Evolutionary conservation across 2,113 vertebrate genomes (phyloP).

Genomic region (Silurus asotus): DNA sequence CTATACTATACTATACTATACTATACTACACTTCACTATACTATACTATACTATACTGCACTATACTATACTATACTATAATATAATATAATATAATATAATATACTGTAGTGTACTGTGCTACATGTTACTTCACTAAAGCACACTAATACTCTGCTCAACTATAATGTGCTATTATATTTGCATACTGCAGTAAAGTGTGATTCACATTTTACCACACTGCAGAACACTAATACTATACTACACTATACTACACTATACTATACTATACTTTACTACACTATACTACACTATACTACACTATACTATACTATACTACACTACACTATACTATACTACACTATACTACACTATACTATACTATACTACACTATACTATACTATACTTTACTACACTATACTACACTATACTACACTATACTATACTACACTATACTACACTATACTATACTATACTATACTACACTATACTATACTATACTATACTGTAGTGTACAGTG

Average conservation of each 20-base stretch:
- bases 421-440: background rate
- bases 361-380: background rate
- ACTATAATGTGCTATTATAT: too few relatives aligned
- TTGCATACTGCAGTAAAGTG: too few relatives aligned
- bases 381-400: background rate
- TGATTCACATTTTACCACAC: too few relatives aligned
- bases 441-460: background rate
- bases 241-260: background rate
- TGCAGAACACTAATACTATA: background rate
- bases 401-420: background rate
- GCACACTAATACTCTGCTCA: too few relatives aligned
- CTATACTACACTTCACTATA: background rate
- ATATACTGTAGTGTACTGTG: background rate
- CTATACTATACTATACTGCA: background rate
- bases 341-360: background rate
- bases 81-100: too few relatives aligned
- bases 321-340: background rate
- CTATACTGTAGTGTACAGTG: background rate
- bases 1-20: background rate
- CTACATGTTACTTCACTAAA: too few relatives aligned
- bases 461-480: background rate
- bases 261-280: background rate
- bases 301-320: background rate
- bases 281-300: too few relatives aligned
- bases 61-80: background rate